Conservation (phyloP, 2,888 invertebrate species). For the Scaptomyza flava region DNA sequence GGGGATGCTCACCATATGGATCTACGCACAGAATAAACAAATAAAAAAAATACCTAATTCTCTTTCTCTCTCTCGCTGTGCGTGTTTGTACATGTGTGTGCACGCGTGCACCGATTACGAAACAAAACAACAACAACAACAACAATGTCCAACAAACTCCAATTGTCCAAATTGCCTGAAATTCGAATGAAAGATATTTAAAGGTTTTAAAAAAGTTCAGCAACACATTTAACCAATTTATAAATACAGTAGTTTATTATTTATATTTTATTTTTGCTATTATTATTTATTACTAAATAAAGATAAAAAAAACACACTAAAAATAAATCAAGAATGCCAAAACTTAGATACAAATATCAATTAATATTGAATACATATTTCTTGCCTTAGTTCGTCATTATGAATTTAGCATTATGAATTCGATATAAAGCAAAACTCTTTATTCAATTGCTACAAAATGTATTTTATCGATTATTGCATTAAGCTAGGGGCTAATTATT, state of each 20-base stretch:
- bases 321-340: too few relatives aligned
- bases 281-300: not conserved
- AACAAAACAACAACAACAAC: constrained; percentile 39
- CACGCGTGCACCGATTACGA: constrained; percentile 37
- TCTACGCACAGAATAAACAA: constrained; percentile 11
- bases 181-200: not conserved
- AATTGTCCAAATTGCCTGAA: not conserved
- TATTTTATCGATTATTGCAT: not conserved
- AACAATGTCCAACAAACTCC: constrained; percentile 30
- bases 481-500: constrained; percentile 12
- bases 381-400: not conserved
- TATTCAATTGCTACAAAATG: not conserved
- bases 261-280: not conserved
- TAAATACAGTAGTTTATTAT: not conserved
- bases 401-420: not conserved
- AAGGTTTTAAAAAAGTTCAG: not conserved
- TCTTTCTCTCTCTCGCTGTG: not conserved
- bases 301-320: too few relatives aligned
- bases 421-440: constrained; percentile 2
- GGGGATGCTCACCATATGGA: constrained; percentile 38
- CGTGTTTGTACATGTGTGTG: constrained; percentile 12
- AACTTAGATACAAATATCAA: not conserved
- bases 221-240: too few relatives aligned
- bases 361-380: too few relatives aligned
- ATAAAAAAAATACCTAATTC: not conserved